phyloP scores from a whole-genome alignment of 2,797 vertebrate genomes.

The Carapus acus region DNA sequence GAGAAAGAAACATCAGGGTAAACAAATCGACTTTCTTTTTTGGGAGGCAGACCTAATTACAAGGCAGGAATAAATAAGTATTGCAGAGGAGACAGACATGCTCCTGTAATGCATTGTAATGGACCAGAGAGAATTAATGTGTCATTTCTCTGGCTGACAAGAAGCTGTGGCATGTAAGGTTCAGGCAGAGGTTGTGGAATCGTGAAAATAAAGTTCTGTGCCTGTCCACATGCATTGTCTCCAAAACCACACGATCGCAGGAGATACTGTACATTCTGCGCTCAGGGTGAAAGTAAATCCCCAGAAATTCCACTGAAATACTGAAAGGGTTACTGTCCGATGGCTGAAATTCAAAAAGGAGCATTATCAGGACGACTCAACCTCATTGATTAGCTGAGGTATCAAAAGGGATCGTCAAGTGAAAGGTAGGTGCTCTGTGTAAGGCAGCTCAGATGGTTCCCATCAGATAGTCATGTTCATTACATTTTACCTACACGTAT shows the following conservation, averaged over 20 bases:
- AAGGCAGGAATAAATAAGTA: conserved; percentile 67
- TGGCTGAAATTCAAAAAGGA: too few species aligned
- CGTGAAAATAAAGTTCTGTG: conserved; percentile 21
- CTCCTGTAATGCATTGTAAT: conserved; percentile 62
- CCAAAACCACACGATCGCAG: conserved; percentile 6
- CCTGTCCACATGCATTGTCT: background rate
- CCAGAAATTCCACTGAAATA: too few species aligned
- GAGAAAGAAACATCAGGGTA: conserved; percentile 66
- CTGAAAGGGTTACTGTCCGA: too few species aligned
- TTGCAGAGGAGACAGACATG: conserved; percentile 52
- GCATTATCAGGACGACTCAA: too few species aligned
- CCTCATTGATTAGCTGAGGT: too few species aligned
- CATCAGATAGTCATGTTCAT: too few species aligned
- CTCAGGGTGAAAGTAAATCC: too few species aligned
- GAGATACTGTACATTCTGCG: background rate
- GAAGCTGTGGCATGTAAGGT: conserved; percentile 36
- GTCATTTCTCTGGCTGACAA: conserved; percentile 54
- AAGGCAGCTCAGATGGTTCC: too few species aligned
- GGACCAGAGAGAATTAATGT: conserved; percentile 53
- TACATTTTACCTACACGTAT: too few species aligned
- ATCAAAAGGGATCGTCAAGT: too few species aligned
- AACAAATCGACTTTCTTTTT: conserved; percentile 69
- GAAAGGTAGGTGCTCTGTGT: too few species aligned
- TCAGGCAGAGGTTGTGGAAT: conserved; percentile 35
- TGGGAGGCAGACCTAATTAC: conserved; percentile 65